Percentiles rank a stretch among this genome's conserved stretches.
Conservation (phyloP, 1,140 invertebrate genomes). For the Caenorhabditis inopinata region DNA sequence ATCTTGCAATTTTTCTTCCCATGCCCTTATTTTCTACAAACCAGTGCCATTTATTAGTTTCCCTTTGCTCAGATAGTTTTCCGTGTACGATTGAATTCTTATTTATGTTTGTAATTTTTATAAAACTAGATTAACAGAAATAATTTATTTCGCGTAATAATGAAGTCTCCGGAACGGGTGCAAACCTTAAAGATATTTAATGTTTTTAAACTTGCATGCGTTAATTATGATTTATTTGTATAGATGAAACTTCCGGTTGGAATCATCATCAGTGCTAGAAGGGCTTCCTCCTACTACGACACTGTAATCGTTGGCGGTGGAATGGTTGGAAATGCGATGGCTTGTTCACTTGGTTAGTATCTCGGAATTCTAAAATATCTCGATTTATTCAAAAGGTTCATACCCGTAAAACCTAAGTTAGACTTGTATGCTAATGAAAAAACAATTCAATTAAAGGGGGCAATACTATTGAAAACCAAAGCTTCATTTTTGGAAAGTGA, state of each 20-base stretch:
- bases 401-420: too few relatives aligned
- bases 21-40: not conserved
- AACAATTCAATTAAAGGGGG: too few relatives aligned
- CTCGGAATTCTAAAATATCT: not conserved
- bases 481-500: too few relatives aligned
- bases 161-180: too few relatives aligned
- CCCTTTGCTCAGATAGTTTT: not conserved
- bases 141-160: too few relatives aligned
- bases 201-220: too few relatives aligned
- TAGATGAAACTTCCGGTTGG: not conserved
- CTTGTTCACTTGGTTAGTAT: conserved; percentile 45
- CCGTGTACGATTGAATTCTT: not conserved
- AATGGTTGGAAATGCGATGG: conserved; percentile 72
- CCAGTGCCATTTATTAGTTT: not conserved
- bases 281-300: conserved; percentile 43
- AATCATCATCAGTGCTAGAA: not conserved
- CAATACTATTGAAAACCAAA: too few relatives aligned
- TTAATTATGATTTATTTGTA: not conserved
- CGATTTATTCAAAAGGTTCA: not conserved
- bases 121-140: too few relatives aligned
- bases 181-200: too few relatives aligned
- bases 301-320: conserved; percentile 50
- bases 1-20: not conserved
- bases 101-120: too few relatives aligned
- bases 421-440: too few relatives aligned